Base-by-base conservation (phyloP, 2,113 vertebrate genomes). In the Myxocyprinus asiaticus region DNA sequence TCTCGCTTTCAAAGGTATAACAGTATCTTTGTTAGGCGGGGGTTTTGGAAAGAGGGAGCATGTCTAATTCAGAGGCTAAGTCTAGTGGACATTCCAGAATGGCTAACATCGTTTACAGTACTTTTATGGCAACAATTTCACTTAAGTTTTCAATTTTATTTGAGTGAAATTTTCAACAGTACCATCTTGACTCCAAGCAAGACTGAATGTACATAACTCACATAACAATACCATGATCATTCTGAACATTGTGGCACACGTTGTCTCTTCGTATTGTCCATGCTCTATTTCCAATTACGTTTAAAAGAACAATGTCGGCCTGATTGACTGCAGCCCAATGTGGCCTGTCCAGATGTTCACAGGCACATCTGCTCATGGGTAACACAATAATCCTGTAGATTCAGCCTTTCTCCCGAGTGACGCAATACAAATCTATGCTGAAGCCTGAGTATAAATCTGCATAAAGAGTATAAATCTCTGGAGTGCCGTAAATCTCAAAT, bases 331-430 rank as follows among this genome's bases (percentile, higher is more conserved):
- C 42, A 42, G 55, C 61, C 14, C 45, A 53, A 5, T 67, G 47
- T 15, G 63, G 15, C 33, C 53, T 73, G 67, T 67, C 73, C 62
- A 67, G 59, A 64, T 80, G 67, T 79, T 65, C 61, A 44, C 3
- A 66, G 58, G 61, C 72, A 62, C 67, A 83, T 83, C 82, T 83
- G 78, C 69, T 77, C 68, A 56, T 14, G 48, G 72, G 68, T 67
- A 81, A 74, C 75, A 62, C 58, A 65, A 12, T 83, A 83, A 80
- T 83, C 82, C 48, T 0, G 48, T 33, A 80, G 74, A 81, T 84
- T 81, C 75, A 44, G 67, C 45, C 33, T 44, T 71, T 66, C 65
- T 12, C 56, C 5, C 58, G 33, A 58, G 56, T 79, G 81, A 75
- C 7, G 55, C 44, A 77, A 71, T 9, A 7, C 48, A 67, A 77